Evolutionary conservation across 1,140 invertebrate genomes (phyloP).

Genomic region (Tribolium castaneum): DNA sequence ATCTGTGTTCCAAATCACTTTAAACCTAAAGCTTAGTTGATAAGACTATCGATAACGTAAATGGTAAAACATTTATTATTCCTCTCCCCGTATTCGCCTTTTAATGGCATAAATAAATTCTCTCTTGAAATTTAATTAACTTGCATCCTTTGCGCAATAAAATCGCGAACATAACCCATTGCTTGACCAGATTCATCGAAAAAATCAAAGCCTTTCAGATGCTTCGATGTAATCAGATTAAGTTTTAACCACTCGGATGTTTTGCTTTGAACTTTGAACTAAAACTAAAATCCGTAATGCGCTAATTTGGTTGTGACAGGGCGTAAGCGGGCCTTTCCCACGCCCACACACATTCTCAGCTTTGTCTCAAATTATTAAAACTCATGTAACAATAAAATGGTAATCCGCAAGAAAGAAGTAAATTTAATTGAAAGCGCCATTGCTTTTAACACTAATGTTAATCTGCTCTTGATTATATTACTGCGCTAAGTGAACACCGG

Average conservation of each 20-base stretch:
- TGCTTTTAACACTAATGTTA: conserved; percentile 21
- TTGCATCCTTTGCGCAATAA: not conserved
- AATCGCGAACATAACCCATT: not conserved
- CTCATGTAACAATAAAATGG: too few species aligned
- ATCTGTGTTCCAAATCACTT: conserved; percentile 30
- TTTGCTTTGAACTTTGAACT: conserved; percentile 1
- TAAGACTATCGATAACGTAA: conserved; percentile 34
- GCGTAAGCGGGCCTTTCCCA: not conserved
- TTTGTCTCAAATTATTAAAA: not conserved
- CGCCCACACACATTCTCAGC: not conserved
- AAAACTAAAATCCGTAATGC: conserved; percentile 4
- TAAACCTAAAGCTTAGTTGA: conserved; percentile 34
- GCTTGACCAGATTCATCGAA: not conserved
- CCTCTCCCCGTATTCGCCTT: conserved; percentile 4
- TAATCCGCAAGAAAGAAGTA: not conserved
- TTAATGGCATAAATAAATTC: conserved; percentile 27
- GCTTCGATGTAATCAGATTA: conserved; percentile 9
- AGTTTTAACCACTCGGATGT: not conserved
- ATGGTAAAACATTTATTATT: conserved; percentile 28
- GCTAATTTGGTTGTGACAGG: conserved; percentile 1
- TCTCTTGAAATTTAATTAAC: conserved; percentile 27
- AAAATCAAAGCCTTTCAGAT: not conserved
- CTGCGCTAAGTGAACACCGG: not conserved
- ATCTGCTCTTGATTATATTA: not conserved
- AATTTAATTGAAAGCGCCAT: conserved; percentile 1